A percentile compares a stretch with the other conserved stretches of the same genome.
These are phyloP conservation scores for Merluccius polli DNA, from an alignment of 2,797 vertebrate species.

Conservation along the genomic window DNA sequence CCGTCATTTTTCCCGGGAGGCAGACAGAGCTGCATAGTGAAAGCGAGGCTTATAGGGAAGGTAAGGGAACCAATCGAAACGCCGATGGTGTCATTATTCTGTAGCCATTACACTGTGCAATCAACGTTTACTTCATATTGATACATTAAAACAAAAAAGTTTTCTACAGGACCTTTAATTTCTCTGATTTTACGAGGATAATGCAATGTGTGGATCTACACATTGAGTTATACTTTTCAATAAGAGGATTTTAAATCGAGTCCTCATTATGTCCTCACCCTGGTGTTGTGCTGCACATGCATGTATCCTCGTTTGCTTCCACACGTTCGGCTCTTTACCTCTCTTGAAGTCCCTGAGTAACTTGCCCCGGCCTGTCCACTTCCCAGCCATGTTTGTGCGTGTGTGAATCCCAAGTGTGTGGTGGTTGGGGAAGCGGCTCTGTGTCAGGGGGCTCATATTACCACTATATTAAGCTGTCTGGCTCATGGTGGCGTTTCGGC, in stretches of 20 bases:
- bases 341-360: constrained; percentile 35
- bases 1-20: too few species aligned
- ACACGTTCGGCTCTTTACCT: background rate
- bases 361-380: constrained; percentile 41
- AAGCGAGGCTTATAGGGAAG: too few species aligned
- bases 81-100: too few species aligned
- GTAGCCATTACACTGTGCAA: too few species aligned
- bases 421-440: background rate
- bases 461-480: constrained; percentile 39
- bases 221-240: background rate
- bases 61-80: too few species aligned
- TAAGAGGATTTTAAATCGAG: background rate
- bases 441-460: constrained; percentile 35
- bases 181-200: too few species aligned
- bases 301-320: background rate
- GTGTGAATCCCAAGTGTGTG: constrained; percentile 19
- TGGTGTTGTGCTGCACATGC: background rate
- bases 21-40: too few species aligned
- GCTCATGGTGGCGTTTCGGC: constrained; percentile 5
- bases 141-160: too few species aligned
- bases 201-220: background rate
- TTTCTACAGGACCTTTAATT: too few species aligned
- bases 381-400: constrained; percentile 21
- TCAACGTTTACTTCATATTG: too few species aligned
- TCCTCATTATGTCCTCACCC: too few species aligned